Evolutionary conservation across 2,797 vertebrate species (phyloP).

Genomic region (Odontamblyopus lacepedii): DNA sequence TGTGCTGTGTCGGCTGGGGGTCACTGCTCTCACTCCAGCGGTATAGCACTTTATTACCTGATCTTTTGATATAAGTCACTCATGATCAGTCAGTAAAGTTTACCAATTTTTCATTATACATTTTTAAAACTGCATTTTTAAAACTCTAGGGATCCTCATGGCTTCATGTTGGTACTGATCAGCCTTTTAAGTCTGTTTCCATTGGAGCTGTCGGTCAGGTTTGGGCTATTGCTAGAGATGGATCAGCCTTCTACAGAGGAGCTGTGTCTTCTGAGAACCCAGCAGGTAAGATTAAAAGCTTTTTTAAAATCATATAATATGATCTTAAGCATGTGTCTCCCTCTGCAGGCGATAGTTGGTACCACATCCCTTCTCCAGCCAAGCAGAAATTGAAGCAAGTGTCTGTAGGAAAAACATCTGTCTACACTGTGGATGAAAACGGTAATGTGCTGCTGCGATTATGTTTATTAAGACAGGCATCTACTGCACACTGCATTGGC

Average conservation of each 20-base stretch:
- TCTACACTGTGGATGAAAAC: constrained; percentile 89
- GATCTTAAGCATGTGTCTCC: constrained; percentile 28
- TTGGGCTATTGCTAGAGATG: constrained; percentile 92
- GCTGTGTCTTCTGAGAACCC: constrained; percentile 86
- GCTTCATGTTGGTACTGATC: constrained; percentile 96
- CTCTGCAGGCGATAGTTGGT: constrained; percentile 89
- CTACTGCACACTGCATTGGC: background rate
- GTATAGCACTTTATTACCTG: constrained; percentile 74
- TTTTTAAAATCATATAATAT: too few relatives aligned
- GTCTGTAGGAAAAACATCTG: constrained; percentile 91
- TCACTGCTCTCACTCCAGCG: constrained; percentile 85
- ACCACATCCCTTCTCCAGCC: constrained; percentile 91
- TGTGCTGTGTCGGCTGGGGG: constrained; percentile 90
- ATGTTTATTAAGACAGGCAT: background rate
- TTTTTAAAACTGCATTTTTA: background rate
- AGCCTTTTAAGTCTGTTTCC: constrained; percentile 92
- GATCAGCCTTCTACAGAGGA: constrained; percentile 93
- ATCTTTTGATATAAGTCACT: background rate
- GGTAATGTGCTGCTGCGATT: constrained; percentile 68
- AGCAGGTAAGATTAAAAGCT: constrained; percentile 79
- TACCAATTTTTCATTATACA: background rate
- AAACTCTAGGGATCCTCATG: constrained; percentile 88
- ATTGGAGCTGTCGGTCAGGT: constrained; percentile 90
- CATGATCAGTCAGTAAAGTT: background rate
- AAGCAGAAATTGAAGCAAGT: constrained; percentile 93